Percentiles rank a stretch among this genome's conserved stretches.
These are phyloP conservation scores for Athetis lepigone DNA, from an alignment of 2,888 invertebrate species.

Conservation along the genomic window DNA sequence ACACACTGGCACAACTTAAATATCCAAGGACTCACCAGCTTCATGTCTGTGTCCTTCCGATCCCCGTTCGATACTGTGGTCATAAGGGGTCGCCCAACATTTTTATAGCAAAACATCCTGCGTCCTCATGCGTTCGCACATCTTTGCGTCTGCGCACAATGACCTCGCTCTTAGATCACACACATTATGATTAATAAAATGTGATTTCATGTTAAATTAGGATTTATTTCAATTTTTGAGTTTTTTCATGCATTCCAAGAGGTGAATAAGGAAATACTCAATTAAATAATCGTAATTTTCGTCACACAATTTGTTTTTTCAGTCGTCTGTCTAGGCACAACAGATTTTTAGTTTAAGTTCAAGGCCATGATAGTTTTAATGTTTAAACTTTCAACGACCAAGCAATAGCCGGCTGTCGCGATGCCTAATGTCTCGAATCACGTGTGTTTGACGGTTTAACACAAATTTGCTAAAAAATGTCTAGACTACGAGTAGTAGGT, in stretches of 20 bases:
- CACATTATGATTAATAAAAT: constrained; percentile 63
- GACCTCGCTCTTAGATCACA: constrained; percentile 81
- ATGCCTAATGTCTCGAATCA: too few species aligned
- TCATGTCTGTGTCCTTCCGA: constrained; percentile 88
- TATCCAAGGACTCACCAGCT: constrained; percentile 88
- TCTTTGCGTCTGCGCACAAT: constrained; percentile 79
- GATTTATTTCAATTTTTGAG: constrained; percentile 31
- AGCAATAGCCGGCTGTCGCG: too few species aligned
- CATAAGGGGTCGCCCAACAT: constrained; percentile 78
- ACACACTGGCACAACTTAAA: constrained; percentile 67
- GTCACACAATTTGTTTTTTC: not conserved
- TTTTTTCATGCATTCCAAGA: constrained; percentile 8
- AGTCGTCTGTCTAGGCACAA: constrained; percentile 2
- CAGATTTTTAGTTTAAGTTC: not conserved
- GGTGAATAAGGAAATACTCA: constrained; percentile 15
- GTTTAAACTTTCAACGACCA: too few species aligned
- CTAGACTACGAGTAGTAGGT: not conserved
- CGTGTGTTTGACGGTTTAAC: too few species aligned
- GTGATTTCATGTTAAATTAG: constrained; percentile 61
- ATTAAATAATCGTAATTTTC: constrained; percentile 15
- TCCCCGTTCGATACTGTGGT: constrained; percentile 83
- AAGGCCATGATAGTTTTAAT: constrained; percentile 7
- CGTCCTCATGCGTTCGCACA: constrained; percentile 78
- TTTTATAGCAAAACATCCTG: constrained; percentile 86
- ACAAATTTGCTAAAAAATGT: not conserved